phyloP scores from a whole-genome alignment of 2,888 invertebrate species.

The Phyllotreta cruciferae region DNA sequence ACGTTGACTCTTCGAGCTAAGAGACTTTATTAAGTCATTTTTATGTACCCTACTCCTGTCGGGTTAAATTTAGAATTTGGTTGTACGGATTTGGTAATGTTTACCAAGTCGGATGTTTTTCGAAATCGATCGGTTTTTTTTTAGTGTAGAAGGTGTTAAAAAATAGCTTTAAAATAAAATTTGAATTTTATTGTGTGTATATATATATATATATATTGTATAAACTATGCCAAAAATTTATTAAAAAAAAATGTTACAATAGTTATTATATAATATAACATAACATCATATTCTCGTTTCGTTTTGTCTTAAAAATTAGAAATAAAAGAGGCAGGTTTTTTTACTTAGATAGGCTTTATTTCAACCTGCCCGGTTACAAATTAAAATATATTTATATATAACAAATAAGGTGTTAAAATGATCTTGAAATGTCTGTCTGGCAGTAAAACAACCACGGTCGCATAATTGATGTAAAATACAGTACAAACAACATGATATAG shows the following conservation, averaged over 20 bases:
- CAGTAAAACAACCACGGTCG: conserved; percentile 54
- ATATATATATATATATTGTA: conserved; percentile 24
- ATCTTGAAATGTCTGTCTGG: conserved; percentile 52
- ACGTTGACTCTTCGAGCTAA: conserved; percentile 37
- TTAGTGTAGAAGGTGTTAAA: background rate
- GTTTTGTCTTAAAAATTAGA: conserved; percentile 38
- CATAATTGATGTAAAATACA: conserved; percentile 51
- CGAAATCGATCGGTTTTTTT: background rate
- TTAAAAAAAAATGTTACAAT: conserved; percentile 47
- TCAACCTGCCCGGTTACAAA: conserved; percentile 50
- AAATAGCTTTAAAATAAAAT: conserved; percentile 28
- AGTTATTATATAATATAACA: conserved; percentile 40
- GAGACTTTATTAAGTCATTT: conserved; percentile 45
- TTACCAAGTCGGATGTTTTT: background rate
- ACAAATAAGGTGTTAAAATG: conserved; percentile 50
- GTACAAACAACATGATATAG: conserved; percentile 47
- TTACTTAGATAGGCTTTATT: conserved; percentile 53
- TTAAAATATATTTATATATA: conserved; percentile 49
- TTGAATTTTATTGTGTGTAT: conserved; percentile 32
- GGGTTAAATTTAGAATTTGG: conserved; percentile 41
- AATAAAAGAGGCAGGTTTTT: conserved; percentile 48
- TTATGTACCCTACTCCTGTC: conserved; percentile 24
- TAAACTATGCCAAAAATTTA: conserved; percentile 45
- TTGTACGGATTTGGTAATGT: conserved; percentile 25
- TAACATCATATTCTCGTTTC: conserved; percentile 31